Conservation (phyloP, 2,888 invertebrate species). For the Eurois occulta region DNA sequence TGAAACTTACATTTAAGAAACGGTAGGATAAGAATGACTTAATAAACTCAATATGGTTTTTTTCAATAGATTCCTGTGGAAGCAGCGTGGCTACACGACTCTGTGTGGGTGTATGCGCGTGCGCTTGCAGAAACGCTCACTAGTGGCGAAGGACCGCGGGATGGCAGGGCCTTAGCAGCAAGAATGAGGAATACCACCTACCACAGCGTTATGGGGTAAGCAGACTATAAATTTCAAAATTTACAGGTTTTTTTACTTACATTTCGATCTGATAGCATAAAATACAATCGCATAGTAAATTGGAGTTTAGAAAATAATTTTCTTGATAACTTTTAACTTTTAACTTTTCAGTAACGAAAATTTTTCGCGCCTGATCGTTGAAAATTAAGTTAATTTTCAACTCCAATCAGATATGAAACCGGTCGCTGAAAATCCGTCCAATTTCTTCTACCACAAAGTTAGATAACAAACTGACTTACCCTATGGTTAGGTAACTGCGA, state of each 20-base stretch:
- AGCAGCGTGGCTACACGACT: conserved; percentile 98
- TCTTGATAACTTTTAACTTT: background rate
- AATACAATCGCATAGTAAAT: background rate
- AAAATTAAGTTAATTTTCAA: conserved; percentile 41
- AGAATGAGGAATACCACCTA: conserved; percentile 95
- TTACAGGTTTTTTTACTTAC: background rate
- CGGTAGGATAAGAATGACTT: background rate
- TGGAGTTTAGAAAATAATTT: background rate
- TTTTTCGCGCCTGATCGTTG: background rate
- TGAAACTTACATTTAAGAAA: background rate
- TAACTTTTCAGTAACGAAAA: background rate
- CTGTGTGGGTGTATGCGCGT: conserved; percentile 97
- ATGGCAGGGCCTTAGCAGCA: conserved; percentile 95
- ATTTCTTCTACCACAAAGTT: conserved; percentile 36
- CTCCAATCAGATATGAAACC: conserved; percentile 46
- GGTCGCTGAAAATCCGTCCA: conserved; percentile 22
- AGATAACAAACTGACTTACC: conserved; percentile 37
- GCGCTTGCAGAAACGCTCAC: conserved; percentile 94
- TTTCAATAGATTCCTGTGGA: conserved; percentile 94
- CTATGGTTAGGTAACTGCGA: conserved; percentile 34
- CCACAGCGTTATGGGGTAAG: conserved; percentile 96
- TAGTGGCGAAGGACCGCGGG: conserved; percentile 92
- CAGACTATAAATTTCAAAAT: background rate
- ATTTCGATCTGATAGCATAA: no score
- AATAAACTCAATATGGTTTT: background rate